Percentiles rank a stretch among this genome's conserved stretches.
Evolutionary conservation across 2,113 vertebrate species (phyloP).

Genomic region (Prinia subflava): DNA sequence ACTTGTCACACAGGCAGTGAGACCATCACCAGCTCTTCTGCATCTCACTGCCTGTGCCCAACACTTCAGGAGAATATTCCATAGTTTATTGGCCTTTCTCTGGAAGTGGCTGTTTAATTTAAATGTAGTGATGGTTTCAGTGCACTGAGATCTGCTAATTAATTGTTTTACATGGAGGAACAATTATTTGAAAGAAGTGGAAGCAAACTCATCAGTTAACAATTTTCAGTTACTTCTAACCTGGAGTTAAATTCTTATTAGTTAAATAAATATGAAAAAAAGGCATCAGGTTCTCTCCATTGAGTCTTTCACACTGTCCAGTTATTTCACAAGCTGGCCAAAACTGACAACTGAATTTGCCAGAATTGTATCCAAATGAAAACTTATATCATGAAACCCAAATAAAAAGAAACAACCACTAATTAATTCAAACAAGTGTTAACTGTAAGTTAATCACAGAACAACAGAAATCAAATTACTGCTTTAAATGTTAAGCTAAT

Average conservation of each 20-base stretch:
- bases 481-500: background rate
- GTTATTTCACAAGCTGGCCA: background rate
- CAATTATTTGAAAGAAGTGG: background rate
- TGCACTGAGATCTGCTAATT: background rate
- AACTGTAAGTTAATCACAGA: background rate
- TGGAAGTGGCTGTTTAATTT: background rate
- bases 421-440: background rate
- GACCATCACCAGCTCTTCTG: background rate
- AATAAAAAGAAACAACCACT: background rate
- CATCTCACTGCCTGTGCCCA: background rate
- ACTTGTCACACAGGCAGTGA: background rate
- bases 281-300: background rate
- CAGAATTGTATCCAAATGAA: background rate
- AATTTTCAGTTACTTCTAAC: background rate
- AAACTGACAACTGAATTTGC: background rate
- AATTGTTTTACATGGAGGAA: background rate
- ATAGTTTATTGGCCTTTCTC: background rate
- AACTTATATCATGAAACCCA: background rate
- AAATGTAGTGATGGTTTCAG: background rate
- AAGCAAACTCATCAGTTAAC: background rate
- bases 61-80: background rate
- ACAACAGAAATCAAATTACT: background rate
- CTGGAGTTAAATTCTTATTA: background rate
- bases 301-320: background rate
- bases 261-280: background rate